Evolutionary conservation across 2,888 invertebrate species (phyloP).

Genomic region (Morinoia aosen): DNA sequence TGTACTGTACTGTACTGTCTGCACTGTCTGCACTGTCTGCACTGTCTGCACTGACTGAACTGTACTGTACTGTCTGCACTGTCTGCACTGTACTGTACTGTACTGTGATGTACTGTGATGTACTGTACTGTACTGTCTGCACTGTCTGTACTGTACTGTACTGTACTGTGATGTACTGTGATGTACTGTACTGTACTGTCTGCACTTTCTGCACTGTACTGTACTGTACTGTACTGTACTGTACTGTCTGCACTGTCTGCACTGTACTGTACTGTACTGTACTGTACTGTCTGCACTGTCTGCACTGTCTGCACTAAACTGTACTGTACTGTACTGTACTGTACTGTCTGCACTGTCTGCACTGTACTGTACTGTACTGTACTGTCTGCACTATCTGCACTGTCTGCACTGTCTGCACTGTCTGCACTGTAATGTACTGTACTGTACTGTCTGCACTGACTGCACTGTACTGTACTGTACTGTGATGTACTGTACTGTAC

Average conservation of each 20-base stretch:
- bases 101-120: slow-evolving; percentile 5
- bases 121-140: slow-evolving; percentile 47
- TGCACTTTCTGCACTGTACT: no score
- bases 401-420: not conserved
- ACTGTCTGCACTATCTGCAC: not conserved
- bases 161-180: no score
- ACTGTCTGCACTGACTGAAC: not conserved
- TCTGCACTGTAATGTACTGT: not conserved
- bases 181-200: no score
- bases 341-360: not conserved
- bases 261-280: not conserved
- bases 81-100: slow-evolving; percentile 37
- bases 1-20: not conserved
- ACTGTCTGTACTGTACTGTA: no score
- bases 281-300: not conserved
- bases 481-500: slow-evolving; percentile 16
- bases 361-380: not conserved
- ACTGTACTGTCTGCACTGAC: slow-evolving; percentile 49
- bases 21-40: not conserved
- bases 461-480: slow-evolving; percentile 36
- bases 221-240: no score
- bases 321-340: not conserved
- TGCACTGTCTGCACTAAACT: no score
- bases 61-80: slow-evolving; percentile 11
- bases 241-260: no score